These are phyloP conservation scores for Ciconia stormi DNA, from an alignment of 2,113 vertebrate species.

Conservation along the genomic window DNA sequence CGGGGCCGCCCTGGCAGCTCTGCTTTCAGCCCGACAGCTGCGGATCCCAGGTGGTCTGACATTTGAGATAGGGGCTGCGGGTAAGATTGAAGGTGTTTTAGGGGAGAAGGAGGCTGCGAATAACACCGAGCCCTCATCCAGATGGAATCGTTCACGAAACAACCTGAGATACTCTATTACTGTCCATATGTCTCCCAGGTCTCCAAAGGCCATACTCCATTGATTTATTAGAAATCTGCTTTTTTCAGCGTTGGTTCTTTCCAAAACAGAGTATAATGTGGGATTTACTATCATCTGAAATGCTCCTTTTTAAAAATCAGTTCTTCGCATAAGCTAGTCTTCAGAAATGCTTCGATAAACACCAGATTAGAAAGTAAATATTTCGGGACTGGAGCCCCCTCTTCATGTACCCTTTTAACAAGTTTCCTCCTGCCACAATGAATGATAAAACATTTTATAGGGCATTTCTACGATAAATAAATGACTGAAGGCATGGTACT, in stretches of 20 bases:
- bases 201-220: constrained; percentile 82
- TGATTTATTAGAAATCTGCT: constrained; percentile 88
- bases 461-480: constrained; percentile 55
- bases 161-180: constrained; percentile 91
- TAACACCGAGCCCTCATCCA: constrained; percentile 84
- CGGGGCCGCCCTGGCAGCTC: constrained; percentile 72
- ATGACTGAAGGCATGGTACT: constrained; percentile 31
- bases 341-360: constrained; percentile 64
- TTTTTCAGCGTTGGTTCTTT: constrained; percentile 60
- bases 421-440: constrained; percentile 38
- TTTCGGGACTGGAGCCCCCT: constrained; percentile 39
- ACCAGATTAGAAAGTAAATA: constrained; percentile 68
- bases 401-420: constrained; percentile 61
- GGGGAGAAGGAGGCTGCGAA: constrained; percentile 79
- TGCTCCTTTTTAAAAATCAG: background rate
- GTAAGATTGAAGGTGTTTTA: constrained; percentile 91
- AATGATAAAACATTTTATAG: constrained; percentile 56
- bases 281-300: constrained; percentile 52
- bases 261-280: constrained; percentile 62
- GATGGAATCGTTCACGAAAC: constrained; percentile 84
- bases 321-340: constrained; percentile 40
- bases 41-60: constrained; percentile 95
- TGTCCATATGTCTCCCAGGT: constrained; percentile 90
- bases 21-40: constrained; percentile 91
- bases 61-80: constrained; percentile 88